phyloP scores from a whole-genome alignment of 2,888 invertebrate genomes.

The Rapana venosa region DNA sequence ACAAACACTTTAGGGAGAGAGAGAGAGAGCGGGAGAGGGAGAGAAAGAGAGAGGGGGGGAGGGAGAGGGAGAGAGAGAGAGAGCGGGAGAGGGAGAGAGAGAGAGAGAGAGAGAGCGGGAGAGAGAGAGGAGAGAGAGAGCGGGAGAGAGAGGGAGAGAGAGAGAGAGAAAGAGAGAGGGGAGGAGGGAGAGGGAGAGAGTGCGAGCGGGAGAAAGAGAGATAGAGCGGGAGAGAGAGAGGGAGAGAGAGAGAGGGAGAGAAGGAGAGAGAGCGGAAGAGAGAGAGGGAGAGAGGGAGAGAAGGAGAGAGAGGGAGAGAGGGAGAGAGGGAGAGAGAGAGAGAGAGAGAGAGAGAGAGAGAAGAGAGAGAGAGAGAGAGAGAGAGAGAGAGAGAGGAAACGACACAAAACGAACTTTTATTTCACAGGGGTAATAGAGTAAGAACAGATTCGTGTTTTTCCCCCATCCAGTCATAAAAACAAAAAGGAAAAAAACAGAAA shows the following conservation, averaged over 20 bases:
- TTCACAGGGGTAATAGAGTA: too few relatives aligned
- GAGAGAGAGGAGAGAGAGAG: not conserved
- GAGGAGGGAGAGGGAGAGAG: not conserved
- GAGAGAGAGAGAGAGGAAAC: not conserved
- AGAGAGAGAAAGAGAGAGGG: not conserved
- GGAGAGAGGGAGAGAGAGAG: not conserved
- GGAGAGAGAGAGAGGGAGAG: not conserved
- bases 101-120: not conserved
- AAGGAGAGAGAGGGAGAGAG: slow-evolving; percentile 4
- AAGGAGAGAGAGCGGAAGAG: not conserved
- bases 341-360: not conserved
- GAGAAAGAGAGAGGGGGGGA: not conserved
- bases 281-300: slow-evolving; percentile 4
- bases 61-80: not conserved
- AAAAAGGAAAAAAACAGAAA: too few relatives aligned
- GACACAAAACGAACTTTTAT: not conserved
- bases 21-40: not conserved
- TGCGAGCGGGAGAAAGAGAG: not conserved
- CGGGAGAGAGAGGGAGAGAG: not conserved
- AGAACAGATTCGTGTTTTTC: too few relatives aligned
- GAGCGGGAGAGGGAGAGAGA: not conserved
- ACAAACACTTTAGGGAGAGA: too few relatives aligned
- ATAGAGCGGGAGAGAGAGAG: not conserved
- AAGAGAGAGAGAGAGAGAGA: slow-evolving; percentile 10
- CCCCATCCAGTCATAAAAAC: too few relatives aligned